Conservation (phyloP, 2,113 vertebrate genomes). For the Asarcornis scutulata region DNA sequence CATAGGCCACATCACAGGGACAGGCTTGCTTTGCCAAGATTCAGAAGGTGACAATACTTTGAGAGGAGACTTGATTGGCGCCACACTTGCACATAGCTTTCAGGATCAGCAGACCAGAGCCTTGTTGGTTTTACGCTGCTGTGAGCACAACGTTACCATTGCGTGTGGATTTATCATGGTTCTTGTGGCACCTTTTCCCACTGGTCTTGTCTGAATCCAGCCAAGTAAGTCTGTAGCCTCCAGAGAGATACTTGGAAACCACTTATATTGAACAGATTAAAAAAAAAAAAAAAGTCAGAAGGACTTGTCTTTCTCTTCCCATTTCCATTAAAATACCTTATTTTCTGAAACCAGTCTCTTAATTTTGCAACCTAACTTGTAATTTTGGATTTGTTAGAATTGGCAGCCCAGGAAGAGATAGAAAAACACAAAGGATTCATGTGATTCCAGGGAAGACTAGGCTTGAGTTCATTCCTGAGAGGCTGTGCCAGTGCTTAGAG, state of each 20-base stretch:
- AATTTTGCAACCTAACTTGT: not conserved
- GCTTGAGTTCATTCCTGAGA: not conserved
- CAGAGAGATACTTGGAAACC: not conserved
- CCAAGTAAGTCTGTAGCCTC: not conserved
- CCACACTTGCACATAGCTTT: not conserved
- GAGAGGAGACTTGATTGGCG: not conserved
- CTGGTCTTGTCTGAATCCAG: not conserved
- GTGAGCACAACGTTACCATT: fast-evolving
- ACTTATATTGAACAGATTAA: not conserved
- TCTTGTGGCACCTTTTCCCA: not conserved
- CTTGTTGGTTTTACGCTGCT: not conserved
- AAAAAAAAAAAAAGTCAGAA: not conserved
- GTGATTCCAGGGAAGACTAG: not conserved
- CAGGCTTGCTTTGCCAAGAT: not conserved
- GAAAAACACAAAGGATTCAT: not conserved
- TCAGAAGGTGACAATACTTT: not conserved
- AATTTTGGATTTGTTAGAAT: not conserved
- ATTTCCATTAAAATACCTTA: not conserved
- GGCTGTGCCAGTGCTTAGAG: not conserved
- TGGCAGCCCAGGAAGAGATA: not conserved
- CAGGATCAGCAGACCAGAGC: not conserved
- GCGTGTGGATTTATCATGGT: not conserved
- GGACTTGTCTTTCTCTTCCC: not conserved
- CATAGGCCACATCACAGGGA: not conserved
- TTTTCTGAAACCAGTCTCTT: not conserved